These are phyloP conservation scores for Dicerorhinus sumatrensis DNA, from an alignment of 2,113 vertebrate species.

Conservation along the genomic window DNA sequence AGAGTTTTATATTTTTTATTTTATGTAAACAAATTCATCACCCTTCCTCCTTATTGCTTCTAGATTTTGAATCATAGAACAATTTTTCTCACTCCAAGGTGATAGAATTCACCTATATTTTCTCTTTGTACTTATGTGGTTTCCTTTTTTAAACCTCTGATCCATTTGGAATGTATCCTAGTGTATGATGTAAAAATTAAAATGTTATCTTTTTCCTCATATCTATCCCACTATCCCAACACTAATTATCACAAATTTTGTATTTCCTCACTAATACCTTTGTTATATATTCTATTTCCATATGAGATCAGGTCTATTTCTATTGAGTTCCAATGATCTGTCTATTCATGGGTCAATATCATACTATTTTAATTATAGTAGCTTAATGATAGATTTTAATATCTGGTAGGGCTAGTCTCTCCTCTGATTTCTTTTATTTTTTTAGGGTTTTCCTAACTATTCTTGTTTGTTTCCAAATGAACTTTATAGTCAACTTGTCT, in stretches of 20 bases:
- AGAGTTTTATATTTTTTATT: background rate
- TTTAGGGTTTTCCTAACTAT: background rate
- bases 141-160: background rate
- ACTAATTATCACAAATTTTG: background rate
- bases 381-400: background rate
- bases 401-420: background rate
- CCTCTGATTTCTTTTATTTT: background rate
- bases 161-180: background rate
- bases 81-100: background rate
- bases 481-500: background rate
- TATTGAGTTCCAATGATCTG: background rate
- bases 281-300: background rate
- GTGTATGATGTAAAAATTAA: background rate
- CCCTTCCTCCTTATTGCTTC: background rate
- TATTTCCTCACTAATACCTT: background rate
- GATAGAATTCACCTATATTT: background rate
- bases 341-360: background rate
- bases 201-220: background rate
- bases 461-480: background rate
- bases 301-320: background rate
- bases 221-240: background rate
- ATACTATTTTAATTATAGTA: background rate
- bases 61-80: background rate
- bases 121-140: background rate
- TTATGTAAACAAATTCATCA: background rate